A percentile compares a stretch with the other conserved stretches of the same genome.
Evolutionary conservation across 2,113 vertebrate species (phyloP).

Genomic region (Picathartes gymnocephalus): DNA sequence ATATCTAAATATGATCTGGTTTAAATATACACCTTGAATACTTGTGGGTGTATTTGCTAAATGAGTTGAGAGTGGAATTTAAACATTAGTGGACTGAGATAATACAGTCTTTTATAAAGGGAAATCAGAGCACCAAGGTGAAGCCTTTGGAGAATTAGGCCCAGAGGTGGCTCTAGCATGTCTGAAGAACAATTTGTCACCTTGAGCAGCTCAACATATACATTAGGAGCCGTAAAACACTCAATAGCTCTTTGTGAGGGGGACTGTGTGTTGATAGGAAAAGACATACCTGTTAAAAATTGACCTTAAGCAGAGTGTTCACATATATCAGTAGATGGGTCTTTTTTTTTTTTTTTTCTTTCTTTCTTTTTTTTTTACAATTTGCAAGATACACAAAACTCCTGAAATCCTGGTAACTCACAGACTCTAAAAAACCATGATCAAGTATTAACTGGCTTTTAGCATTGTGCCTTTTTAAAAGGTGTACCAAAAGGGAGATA

Average conservation of each 20-base stretch:
- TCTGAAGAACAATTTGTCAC: slow-evolving; percentile 36
- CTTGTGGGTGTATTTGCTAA: background rate
- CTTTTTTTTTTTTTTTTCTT: background rate
- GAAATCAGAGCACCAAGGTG: background rate
- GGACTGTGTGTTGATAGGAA: slow-evolving; percentile 50
- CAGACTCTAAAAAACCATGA: background rate
- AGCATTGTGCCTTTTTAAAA: background rate
- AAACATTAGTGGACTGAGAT: background rate
- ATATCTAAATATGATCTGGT: background rate
- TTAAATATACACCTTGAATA: background rate
- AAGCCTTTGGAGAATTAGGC: background rate
- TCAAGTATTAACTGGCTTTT: background rate
- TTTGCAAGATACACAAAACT: background rate
- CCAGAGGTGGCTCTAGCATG: background rate
- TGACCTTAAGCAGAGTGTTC: background rate
- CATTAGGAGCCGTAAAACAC: slow-evolving; percentile 35
- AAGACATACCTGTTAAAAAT: slow-evolving; percentile 39
- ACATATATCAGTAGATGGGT: background rate
- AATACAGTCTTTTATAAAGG: background rate
- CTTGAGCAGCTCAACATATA: background rate
- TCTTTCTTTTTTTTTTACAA: background rate
- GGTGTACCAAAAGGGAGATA: background rate
- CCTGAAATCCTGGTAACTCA: background rate
- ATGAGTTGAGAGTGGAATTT: background rate
- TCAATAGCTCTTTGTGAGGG: slow-evolving; percentile 59